These are phyloP conservation scores for Montipora capricornis DNA, from an alignment of 64 coral and sea anemone species.

Conservation along the genomic window DNA sequence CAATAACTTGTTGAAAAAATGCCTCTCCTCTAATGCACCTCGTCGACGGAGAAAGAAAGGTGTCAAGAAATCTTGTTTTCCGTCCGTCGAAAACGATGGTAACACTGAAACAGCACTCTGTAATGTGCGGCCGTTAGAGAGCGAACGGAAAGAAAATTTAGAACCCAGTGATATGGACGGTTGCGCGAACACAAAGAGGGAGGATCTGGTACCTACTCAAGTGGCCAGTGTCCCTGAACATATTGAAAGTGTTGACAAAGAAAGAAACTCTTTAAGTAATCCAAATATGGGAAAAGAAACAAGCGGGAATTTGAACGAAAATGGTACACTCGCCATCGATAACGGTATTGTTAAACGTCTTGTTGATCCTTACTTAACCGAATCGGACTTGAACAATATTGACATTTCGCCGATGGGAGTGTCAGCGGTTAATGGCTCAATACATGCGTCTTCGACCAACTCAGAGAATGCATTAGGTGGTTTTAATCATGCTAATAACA, in stretches of 20 bases:
- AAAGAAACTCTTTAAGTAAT: neutral
- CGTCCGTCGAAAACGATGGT: neutral
- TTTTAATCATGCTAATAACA: neutral
- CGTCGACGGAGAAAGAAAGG: neutral
- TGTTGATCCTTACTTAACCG: neutral
- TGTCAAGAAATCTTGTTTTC: neutral
- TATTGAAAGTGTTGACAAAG: neutral
- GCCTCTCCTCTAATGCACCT: neutral
- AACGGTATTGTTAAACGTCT: neutral
- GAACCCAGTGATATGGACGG: neutral
- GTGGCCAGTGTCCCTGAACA: neutral
- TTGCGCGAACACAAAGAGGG: neutral
- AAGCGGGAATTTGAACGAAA: neutral
- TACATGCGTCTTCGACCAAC: neutral
- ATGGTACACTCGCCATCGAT: neutral
- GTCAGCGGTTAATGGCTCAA: neutral
- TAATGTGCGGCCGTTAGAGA: slow-evolving; percentile 2
- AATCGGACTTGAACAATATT: neutral
- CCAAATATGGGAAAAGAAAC: neutral
- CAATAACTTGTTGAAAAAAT: slow-evolving; percentile 40
- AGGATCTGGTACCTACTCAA: neutral
- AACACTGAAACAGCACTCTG: neutral
- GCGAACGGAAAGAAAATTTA: slow-evolving; percentile 31
- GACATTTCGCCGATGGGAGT: neutral
- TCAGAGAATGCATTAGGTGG: neutral